Percentiles rank a stretch among this genome's conserved stretches.
Conservation (phyloP, 2,888 invertebrate species). For the Morinoia aosen region DNA sequence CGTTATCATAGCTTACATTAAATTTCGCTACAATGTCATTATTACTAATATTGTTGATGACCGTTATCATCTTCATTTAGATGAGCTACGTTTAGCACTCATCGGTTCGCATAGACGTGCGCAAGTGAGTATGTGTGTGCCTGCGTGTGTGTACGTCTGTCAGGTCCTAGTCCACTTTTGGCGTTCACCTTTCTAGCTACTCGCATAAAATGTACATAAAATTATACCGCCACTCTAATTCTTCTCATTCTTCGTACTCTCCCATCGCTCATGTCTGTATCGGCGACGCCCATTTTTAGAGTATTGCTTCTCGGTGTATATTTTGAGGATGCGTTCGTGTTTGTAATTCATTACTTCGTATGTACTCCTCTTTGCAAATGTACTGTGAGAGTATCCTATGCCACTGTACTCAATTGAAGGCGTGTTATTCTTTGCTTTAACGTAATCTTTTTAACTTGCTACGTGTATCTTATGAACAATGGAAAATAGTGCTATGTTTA, state of each 20-base stretch:
- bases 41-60: background rate
- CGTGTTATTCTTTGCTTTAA: slow-evolving; percentile 41
- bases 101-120: background rate
- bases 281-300: slow-evolving; percentile 39
- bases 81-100: background rate
- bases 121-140: background rate
- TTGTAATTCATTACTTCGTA: slow-evolving; percentile 14
- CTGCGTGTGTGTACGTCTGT: slow-evolving; percentile 1
- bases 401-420: slow-evolving; percentile 9
- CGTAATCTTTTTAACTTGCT: slow-evolving; percentile 44
- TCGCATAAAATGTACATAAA: slow-evolving; percentile 29
- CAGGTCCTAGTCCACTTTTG: slow-evolving; percentile 23
- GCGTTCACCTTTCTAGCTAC: slow-evolving; percentile 9
- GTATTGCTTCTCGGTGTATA: slow-evolving; percentile 41
- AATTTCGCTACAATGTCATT: background rate
- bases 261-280: slow-evolving; percentile 27
- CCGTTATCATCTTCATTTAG: background rate
- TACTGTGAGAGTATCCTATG: slow-evolving; percentile 37
- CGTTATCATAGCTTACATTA: background rate
- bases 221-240: slow-evolving; percentile 13
- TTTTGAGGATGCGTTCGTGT: slow-evolving; percentile 27
- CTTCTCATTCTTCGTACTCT: background rate
- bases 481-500: slow-evolving; percentile 51
- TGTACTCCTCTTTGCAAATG: slow-evolving; percentile 23
- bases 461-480: slow-evolving; percentile 50